A percentile compares a stretch with the other conserved stretches of the same genome.
phyloP scores from a whole-genome alignment of 2,113 vertebrate species.

The Thermophis baileyi region DNA sequence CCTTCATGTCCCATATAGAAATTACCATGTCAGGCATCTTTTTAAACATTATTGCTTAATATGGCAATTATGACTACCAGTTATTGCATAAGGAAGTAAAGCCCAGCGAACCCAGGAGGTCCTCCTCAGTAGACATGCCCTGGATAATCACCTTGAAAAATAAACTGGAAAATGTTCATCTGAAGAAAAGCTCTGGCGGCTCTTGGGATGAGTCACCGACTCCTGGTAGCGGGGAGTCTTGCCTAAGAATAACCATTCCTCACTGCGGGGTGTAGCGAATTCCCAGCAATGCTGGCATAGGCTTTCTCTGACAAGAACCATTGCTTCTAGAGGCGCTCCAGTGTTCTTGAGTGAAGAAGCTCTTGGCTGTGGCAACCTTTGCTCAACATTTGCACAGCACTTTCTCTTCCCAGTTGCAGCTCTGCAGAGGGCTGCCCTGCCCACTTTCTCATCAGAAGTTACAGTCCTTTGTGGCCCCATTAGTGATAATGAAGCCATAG shows the following conservation, averaged over 20 bases:
- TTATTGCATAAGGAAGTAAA: neutral
- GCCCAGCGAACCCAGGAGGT: neutral
- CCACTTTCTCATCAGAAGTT: neutral
- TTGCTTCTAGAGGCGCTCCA: neutral
- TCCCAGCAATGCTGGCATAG: neutral
- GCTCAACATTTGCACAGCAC: neutral
- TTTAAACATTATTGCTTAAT: neutral
- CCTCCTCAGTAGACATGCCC: neutral
- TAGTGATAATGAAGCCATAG: conserved; percentile 15
- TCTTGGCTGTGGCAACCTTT: neutral
- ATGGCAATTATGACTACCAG: neutral
- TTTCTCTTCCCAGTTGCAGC: neutral
- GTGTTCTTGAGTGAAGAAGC: neutral
- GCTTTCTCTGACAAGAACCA: neutral
- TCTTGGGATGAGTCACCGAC: neutral
- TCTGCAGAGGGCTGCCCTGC: neutral
- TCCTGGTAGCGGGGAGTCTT: neutral
- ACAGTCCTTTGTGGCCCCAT: neutral
- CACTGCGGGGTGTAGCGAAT: neutral
- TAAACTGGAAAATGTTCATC: neutral
- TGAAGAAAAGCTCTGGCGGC: neutral
- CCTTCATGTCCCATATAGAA: neutral
- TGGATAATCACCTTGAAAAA: neutral
- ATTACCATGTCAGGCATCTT: neutral
- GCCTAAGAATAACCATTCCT: neutral